These are phyloP conservation scores for Biston betularia DNA, from an alignment of 2,888 invertebrate genomes.

Conservation along the genomic window DNA sequence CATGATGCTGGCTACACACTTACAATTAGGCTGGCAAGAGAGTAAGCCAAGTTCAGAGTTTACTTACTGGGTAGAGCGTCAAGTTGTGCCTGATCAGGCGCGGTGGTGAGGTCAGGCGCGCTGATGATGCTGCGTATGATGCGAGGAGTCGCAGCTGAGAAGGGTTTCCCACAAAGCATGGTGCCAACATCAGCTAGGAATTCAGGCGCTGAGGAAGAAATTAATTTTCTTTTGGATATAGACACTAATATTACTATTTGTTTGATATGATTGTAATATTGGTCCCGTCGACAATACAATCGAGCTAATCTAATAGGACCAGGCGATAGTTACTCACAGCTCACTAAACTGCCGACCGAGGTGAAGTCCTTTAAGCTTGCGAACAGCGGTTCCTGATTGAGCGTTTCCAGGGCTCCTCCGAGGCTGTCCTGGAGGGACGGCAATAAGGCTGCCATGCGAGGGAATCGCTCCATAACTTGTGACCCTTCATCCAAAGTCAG, in stretches of 20 bases:
- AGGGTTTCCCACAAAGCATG: conserved; percentile 87
- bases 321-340: too few relatives aligned
- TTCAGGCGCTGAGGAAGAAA: conserved; percentile 62
- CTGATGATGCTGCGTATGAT: conserved; percentile 76
- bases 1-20: too few relatives aligned
- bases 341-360: conserved; percentile 63
- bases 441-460: conserved; percentile 73
- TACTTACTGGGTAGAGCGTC: conserved; percentile 82
- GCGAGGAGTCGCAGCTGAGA: conserved; percentile 69
- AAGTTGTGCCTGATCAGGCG: conserved; percentile 75
- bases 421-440: conserved; percentile 71
- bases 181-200: conserved; percentile 86
- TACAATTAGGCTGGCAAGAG: too few relatives aligned
- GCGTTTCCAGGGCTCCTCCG: conserved; percentile 56
- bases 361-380: conserved; percentile 60
- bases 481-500: conserved; percentile 77
- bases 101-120: conserved; percentile 70
- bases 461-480: conserved; percentile 68
- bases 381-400: conserved; percentile 71
- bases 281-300: too few relatives aligned
- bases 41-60: not conserved
- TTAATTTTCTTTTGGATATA: too few relatives aligned
- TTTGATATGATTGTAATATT: too few relatives aligned
- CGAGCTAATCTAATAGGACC: too few relatives aligned
- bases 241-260: too few relatives aligned